Percentiles rank a stretch among this genome's conserved stretches.
phyloP scores from a whole-genome alignment of 2,888 invertebrate genomes.

The Tenthredo livida region DNA sequence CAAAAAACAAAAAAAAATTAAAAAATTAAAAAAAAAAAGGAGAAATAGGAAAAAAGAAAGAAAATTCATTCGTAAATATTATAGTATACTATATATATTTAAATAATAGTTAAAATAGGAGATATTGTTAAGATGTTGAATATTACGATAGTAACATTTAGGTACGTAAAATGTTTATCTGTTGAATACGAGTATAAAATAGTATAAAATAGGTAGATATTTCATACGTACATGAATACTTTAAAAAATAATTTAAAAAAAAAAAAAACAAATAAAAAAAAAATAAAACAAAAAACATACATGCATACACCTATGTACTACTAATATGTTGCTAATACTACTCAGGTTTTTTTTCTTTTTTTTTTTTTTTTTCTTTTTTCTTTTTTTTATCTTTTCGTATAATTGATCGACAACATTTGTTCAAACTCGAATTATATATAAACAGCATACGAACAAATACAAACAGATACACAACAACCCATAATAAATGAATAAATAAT shows the following conservation, averaged over 20 bases:
- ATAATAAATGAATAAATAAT: not conserved
- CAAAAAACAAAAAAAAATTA: not conserved
- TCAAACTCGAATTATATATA: not conserved
- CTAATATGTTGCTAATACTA: not conserved
- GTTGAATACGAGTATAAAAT: slow-evolving; percentile 11
- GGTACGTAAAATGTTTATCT: slow-evolving; percentile 39
- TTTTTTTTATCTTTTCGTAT: not conserved
- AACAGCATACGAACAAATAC: no score
- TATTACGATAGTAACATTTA: not conserved
- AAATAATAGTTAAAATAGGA: slow-evolving; percentile 9
- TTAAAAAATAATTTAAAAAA: not conserved
- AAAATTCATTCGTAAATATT: slow-evolving; percentile 28
- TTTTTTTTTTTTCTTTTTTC: not conserved
- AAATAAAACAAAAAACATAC: not conserved
- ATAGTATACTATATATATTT: slow-evolving; percentile 5
- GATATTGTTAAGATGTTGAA: slow-evolving; percentile 33
- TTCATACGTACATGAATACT: slow-evolving; percentile 15
- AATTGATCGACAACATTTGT: not conserved
- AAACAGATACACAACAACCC: no score
- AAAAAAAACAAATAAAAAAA: not conserved
- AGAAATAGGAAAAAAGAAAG: not conserved
- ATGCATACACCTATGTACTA: not conserved
- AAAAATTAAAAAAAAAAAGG: not conserved
- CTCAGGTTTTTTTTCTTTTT: slow-evolving; percentile 29
- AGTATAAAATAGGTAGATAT: slow-evolving; percentile 7